Conservation (phyloP, 2,113 vertebrate species). For the Canis aureus region DNA sequence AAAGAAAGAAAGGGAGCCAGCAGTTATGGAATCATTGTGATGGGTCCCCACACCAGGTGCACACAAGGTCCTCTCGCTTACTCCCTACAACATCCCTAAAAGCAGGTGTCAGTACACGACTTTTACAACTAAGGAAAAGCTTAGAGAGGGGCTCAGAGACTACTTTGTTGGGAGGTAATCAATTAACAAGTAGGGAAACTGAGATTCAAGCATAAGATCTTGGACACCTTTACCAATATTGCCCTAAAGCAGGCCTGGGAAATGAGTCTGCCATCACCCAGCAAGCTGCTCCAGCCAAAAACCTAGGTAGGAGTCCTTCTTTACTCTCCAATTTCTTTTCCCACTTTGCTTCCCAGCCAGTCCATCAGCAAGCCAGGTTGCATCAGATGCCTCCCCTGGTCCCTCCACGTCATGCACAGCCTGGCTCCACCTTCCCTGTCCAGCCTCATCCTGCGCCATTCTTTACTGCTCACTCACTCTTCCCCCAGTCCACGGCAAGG, state of each 20-base stretch:
- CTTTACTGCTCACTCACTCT: not conserved
- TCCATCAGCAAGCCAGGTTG: not conserved
- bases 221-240: not conserved
- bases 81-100: not conserved
- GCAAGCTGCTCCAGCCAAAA: not conserved
- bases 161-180: not conserved
- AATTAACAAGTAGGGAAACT: not conserved
- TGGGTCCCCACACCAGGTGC: not conserved
- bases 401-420: not conserved
- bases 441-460: too few species aligned
- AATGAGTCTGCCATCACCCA: not conserved
- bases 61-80: not conserved
- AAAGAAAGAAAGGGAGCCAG: not conserved
- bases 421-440: not conserved
- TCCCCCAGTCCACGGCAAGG: not conserved
- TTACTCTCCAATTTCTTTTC: not conserved
- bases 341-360: too few species aligned
- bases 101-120: too few species aligned
- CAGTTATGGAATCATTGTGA: rapidly evolving
- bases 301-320: not conserved
- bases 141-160: not conserved
- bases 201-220: not conserved
- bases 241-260: not conserved
- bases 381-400: not conserved
- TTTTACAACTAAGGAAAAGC: not conserved